Conservation (phyloP, 2,797 vertebrate species). For the Aulostomus chinensis region DNA sequence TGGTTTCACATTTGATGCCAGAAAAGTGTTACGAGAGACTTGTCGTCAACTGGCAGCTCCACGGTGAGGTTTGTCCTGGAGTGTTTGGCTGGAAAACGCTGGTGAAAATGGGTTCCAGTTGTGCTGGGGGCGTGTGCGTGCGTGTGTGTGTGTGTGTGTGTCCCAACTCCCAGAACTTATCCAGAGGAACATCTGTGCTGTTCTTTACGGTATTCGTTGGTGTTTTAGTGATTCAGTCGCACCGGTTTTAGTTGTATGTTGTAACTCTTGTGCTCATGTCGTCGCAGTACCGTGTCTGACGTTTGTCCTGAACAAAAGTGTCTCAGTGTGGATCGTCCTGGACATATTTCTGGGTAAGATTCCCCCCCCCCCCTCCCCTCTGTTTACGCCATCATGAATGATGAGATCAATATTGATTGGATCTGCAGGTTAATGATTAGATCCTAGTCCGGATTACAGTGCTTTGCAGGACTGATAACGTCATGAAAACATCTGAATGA, state of each 20-base stretch:
- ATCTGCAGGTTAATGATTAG: too few species aligned
- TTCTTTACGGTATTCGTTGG: too few species aligned
- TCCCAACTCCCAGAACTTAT: too few species aligned
- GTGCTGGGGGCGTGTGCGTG: neutral
- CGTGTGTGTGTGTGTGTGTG: neutral
- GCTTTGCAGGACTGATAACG: too few species aligned
- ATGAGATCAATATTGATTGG: slow-evolving; percentile 1
- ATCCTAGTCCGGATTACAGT: too few species aligned
- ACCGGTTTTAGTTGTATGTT: neutral
- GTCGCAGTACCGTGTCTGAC: slow-evolving; percentile 82
- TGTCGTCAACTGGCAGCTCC: slow-evolving; percentile 74
- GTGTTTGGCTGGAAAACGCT: too few species aligned
- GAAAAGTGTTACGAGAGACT: slow-evolving; percentile 84
- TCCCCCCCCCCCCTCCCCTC: neutral
- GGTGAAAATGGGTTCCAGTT: neutral
- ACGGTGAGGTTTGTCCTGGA: slow-evolving; percentile 74
- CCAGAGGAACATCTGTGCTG: too few species aligned
- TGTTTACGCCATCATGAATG: neutral
- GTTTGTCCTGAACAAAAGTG: slow-evolving; percentile 78
- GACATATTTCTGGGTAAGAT: slow-evolving; percentile 83
- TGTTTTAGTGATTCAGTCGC: neutral
- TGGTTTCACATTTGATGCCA: slow-evolving; percentile 82
- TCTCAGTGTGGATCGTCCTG: slow-evolving; percentile 81
- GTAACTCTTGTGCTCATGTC: neutral
- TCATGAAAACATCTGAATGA: too few species aligned